A percentile compares a stretch with the other conserved stretches of the same genome.
Evolutionary conservation across 2,888 invertebrate species (phyloP).

Genomic region (Dicyrtoma fusca): DNA sequence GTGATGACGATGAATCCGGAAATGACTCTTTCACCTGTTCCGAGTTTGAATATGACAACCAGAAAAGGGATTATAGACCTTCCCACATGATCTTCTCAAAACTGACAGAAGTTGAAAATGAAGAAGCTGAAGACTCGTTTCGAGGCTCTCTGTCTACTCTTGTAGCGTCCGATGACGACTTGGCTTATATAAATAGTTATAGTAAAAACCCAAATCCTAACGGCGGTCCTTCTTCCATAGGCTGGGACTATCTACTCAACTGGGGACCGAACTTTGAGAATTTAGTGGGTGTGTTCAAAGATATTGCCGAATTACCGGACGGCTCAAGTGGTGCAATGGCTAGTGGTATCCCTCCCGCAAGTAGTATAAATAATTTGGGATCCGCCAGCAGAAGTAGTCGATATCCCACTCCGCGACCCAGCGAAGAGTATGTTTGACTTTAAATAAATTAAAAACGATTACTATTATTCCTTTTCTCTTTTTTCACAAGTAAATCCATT

Average conservation of each 20-base stretch:
- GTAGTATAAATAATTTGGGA: constrained; percentile 47
- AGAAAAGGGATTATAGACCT: constrained; percentile 59
- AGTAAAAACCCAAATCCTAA: constrained; percentile 59
- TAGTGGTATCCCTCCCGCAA: constrained; percentile 36
- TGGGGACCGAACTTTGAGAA: constrained; percentile 97
- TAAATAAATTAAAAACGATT: not conserved
- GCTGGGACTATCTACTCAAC: constrained; percentile 92
- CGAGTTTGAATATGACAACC: constrained; percentile 93
- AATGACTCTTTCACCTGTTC: constrained; percentile 98
- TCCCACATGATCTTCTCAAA: constrained; percentile 68
- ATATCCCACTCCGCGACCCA: constrained; percentile 74
- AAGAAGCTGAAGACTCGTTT: constrained; percentile 75
- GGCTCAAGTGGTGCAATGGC: constrained; percentile 33
- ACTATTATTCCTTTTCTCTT: constrained; percentile 1
- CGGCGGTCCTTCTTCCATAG: constrained; percentile 74
- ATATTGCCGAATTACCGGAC: constrained; percentile 92
- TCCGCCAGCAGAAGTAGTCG: constrained; percentile 51
- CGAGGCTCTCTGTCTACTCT: constrained; percentile 90
- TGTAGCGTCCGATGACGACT: constrained; percentile 90
- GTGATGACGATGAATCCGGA: constrained; percentile 77
- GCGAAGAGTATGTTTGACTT: constrained; percentile 82
- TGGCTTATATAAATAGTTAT: constrained; percentile 59
- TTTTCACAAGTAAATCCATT: no score
- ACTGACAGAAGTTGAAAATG: constrained; percentile 63
- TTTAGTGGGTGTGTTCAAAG: constrained; percentile 92